Base-by-base conservation (phyloP, 2,888 invertebrate genomes). In the Exephanes ischioxanthus region DNA sequence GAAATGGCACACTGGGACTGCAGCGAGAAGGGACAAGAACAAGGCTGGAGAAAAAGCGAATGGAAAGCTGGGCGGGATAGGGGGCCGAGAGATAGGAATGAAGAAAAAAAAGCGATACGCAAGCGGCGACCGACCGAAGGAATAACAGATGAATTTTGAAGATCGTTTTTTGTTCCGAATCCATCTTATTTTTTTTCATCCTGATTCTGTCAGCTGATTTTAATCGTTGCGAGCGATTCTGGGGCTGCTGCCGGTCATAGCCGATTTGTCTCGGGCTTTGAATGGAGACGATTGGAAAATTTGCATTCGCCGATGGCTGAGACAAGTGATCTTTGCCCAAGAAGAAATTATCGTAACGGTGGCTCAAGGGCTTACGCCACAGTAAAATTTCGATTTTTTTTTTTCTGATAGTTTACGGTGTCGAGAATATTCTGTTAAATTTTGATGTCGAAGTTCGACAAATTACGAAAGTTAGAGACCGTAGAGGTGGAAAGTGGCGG, bases 61-160 rank as follows among this genome's bases (percentile, higher is more conserved):
- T 82, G 84, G 80, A 76, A 84, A 84, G 61, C 75, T 55, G 55
- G 68, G 53, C 63, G 14, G 19, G 22, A 76, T 61, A 45, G 19
- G 83, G 66, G 73, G 63, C 58, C 58, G 66, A 68, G 75, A 76
- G 81, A 81, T 76, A 81, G 73, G 67, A 67, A 67, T 16, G 33
- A 48, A 70, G 61, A 79, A 71, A 76, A 80, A 61, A 30, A 14
- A 45, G 78, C 63, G 73, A 78, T 81, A 75, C 61, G 73, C 53
- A 71, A 67, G 58, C 30, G 33, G 14, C 71, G 45, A 66, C 72
- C 61, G 37, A 83, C 76, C 71, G 83, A 67, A 73, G 76, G 85
- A 82, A 71, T 82, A 82, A 82, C 85, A 71, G 75, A 82, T 79
- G 75, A 82, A 85, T 85, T 79, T 82, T 75, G 14, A 75, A 66